Base-by-base conservation (phyloP, 2,888 invertebrate species). In the Sussaba pulchella region DNA sequence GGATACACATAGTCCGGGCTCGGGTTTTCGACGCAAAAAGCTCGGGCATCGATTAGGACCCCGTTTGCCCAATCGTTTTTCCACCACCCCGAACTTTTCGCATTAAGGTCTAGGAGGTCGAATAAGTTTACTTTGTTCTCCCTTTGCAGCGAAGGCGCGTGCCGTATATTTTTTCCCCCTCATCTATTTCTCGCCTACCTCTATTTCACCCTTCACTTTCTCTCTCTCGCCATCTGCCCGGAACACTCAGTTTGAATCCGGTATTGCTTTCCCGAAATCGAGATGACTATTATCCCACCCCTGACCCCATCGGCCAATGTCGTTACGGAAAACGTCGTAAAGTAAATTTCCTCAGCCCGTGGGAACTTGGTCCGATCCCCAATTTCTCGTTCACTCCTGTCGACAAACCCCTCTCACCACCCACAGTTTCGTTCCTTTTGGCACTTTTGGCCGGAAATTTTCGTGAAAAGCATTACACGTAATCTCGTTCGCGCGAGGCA, bases 21-120 rank as follows among this genome's bases (percentile, higher is more conserved):
- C 57, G 70, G 54, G 61, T 41, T 2, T 64, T 64, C 45, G 43
- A 57, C 14, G 54, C 26, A 57, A 74, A 78, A 78, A 67, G 69
- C 57, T 73, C 63, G 41, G 54, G n/a, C 45, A 74, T 79, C 78
- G 78, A 79, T 79, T 79, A 74, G 78, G 54, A 19, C 70, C 66
- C 72, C 69, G 69, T 74, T 79, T 73, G 73, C 70, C 47, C 41
- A 52, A 83, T 78, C 85, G 78, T 85, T 84, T 83, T 82, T 77
- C 79, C 80, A 78, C 83, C 82, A 83, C n/a, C 70, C 76, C 78
- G 83, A 88, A 88, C 83, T 88, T 88, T 87, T 87, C 86, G 80
- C 86, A 87, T 88, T 88, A 87, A 82, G 81, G 63, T 78, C 67
- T 78, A 64, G n/a, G 73, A 54, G 74, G 63, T 70, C 64, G 84